Conservation (phyloP, 2,797 vertebrate species). For the Glossophaga mutica region DNA sequence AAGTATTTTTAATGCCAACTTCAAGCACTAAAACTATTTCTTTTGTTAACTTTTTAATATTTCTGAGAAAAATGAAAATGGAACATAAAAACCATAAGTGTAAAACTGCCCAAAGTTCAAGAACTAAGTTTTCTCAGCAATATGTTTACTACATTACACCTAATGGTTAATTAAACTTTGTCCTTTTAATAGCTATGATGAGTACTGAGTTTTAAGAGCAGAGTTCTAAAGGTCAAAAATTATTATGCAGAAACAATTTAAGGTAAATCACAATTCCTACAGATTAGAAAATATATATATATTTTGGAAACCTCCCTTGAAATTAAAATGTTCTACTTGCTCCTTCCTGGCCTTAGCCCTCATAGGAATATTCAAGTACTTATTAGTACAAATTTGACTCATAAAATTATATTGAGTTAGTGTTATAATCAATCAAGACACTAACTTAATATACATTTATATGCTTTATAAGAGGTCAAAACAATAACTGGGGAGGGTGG, state of each 20-base stretch:
- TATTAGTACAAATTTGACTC: not conserved
- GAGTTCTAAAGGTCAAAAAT: not conserved
- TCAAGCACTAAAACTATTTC: conserved; percentile 24
- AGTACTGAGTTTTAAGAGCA: not conserved
- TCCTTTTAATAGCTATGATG: not conserved
- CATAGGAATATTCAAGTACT: not conserved
- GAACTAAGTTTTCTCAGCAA: not conserved
- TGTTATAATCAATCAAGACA: not conserved
- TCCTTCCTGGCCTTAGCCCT: not conserved
- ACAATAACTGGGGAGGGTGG: not conserved
- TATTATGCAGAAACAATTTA: not conserved
- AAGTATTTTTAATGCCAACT: not conserved
- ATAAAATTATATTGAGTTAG: not conserved
- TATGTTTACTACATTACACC: not conserved
- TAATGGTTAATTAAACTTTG: not conserved
- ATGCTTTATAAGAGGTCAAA: not conserved
- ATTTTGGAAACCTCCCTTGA: not conserved
- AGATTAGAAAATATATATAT: not conserved
- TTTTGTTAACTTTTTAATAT: conserved; percentile 17
- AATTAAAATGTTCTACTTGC: not conserved
- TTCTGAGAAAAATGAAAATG: not conserved
- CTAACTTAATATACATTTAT: not conserved
- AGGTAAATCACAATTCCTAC: not conserved
- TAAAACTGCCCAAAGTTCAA: not conserved
- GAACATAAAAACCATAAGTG: not conserved